Conservation (phyloP, 2,797 vertebrate species). For the Spinus olivaceus region DNA sequence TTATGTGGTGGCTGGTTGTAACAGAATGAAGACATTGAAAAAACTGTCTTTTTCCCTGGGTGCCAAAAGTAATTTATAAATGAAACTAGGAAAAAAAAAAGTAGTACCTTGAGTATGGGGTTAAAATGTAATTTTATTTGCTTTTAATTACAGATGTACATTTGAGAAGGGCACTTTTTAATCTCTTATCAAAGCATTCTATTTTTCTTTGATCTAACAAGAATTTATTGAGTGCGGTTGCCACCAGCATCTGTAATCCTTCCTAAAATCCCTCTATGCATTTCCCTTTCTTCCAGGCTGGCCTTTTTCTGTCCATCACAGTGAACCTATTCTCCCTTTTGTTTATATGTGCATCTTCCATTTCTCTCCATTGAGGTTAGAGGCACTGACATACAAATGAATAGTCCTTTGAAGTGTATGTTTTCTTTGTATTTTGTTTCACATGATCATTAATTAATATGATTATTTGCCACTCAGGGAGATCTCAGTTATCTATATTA, state of each 20-base stretch:
- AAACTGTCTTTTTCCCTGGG: not conserved
- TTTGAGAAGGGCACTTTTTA: not conserved
- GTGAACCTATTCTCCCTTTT: not conserved
- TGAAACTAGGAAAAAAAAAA: not conserved
- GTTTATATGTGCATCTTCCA: not conserved
- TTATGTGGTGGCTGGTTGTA: not conserved
- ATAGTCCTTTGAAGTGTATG: not conserved
- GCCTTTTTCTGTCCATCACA: not conserved
- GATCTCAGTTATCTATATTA: not conserved
- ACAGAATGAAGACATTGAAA: not conserved
- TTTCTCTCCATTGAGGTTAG: not conserved
- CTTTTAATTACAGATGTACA: not conserved
- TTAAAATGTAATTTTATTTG: not conserved
- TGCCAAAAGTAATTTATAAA: not conserved
- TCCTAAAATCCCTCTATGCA: constrained; percentile 3
- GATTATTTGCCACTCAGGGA: not conserved
- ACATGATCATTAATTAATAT: not conserved
- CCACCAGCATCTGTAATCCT: constrained; percentile 31
- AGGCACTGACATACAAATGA: not conserved
- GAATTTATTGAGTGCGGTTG: constrained; percentile 19
- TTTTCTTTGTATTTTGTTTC: not conserved
- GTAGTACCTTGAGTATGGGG: not conserved
- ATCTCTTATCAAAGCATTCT: constrained; percentile 32
- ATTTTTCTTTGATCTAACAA: constrained; percentile 49
- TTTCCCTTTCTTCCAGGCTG: not conserved